Evolutionary conservation across 2,797 vertebrate genomes (phyloP).

Genomic region (Eulemur coronatus): DNA sequence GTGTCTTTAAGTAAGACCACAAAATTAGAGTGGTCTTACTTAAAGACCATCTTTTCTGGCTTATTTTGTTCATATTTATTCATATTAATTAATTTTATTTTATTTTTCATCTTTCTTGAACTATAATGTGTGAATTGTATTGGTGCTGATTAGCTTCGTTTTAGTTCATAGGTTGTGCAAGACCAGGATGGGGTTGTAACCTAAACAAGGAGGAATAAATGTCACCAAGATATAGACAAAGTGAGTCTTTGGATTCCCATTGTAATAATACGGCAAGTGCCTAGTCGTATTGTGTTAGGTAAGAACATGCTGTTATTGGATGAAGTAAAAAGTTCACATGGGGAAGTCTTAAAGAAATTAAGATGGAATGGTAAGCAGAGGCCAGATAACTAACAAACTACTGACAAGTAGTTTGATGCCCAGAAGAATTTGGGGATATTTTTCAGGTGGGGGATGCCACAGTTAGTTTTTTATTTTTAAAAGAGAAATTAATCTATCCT

Average conservation of each 20-base stretch:
- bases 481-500: not conserved
- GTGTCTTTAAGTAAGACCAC: no score
- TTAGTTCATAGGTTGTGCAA: not conserved
- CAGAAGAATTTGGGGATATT: not conserved
- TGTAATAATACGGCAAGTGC: not conserved
- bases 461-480: not conserved
- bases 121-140: not conserved
- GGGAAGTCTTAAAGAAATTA: not conserved
- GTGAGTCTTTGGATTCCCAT: not conserved
- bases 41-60: not conserved
- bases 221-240: not conserved
- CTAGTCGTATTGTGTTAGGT: not conserved
- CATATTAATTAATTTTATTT: not conserved
- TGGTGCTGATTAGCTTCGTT: not conserved
- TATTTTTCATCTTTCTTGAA: not conserved
- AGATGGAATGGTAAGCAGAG: not conserved
- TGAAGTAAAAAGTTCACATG: not conserved
- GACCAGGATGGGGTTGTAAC: not conserved
- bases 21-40: not conserved
- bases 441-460: not conserved
- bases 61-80: not conserved
- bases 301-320: not conserved
- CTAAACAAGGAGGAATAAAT: not conserved
- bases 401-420: not conserved
- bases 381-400: not conserved